Conservation (phyloP, 2,113 vertebrate species). For the Gymnobelideus leadbeateri region DNA sequence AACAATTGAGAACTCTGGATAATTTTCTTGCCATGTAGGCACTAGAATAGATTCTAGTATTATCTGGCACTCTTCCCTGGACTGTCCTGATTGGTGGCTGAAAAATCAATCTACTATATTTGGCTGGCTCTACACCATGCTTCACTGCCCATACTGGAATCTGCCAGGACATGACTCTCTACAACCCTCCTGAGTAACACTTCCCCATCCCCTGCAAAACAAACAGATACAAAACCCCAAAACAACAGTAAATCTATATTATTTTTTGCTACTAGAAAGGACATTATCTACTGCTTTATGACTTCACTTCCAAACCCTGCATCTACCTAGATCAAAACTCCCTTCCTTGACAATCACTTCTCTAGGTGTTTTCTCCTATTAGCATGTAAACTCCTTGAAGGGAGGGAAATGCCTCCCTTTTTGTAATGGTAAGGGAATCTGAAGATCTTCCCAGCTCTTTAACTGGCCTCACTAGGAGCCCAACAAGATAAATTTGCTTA, state of each 20-base stretch:
- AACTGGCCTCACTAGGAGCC: too few species aligned
- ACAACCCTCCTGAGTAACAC: neutral
- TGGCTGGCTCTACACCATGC: neutral
- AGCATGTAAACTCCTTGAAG: neutral
- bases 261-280: neutral
- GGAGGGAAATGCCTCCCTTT: neutral
- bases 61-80: too few species aligned
- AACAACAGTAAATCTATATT: neutral
- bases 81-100: too few species aligned
- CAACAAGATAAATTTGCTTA: too few species aligned
- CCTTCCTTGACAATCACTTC: neutral
- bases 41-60: too few species aligned
- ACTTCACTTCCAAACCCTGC: too few species aligned
- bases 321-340: neutral
- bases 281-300: too few species aligned
- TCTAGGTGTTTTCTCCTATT: neutral
- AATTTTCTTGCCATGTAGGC: too few species aligned
- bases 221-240: neutral
- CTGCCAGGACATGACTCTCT: neutral
- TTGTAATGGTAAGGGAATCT: too few species aligned
- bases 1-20: too few species aligned
- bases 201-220: neutral
- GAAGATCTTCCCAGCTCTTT: too few species aligned
- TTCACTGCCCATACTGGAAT: neutral
- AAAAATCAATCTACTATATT: too few species aligned